Base-by-base conservation (phyloP, 2,888 invertebrate genomes). In the Merodon equestris region DNA sequence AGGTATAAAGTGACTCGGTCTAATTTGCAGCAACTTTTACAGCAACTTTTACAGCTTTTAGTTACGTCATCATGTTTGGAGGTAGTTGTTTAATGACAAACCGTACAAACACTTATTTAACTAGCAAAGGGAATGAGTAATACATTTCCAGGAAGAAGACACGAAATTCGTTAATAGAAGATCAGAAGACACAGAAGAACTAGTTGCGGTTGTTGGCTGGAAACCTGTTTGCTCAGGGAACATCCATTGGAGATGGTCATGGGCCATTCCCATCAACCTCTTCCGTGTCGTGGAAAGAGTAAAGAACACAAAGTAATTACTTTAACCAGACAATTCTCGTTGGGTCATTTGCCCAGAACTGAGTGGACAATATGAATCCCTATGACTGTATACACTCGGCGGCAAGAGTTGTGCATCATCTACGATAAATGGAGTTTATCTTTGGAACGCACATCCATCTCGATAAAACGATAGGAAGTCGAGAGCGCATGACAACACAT, bases 341-440 rank as follows among this genome's bases (percentile, higher is more conserved):
- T 27, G 56, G 42, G 48, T 47, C 61, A 44, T 56, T 50, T 56
- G 47, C 34, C 48, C 13, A 19, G 14, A 19, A 53, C 17, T 54
- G 51, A 40, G 17, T 14, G 48, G 50, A 50, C 42, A 60, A 50
- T 47, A 50, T 40, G 42, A 47, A 27, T 4, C 3, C 27, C 2
- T 7, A 27, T 27, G n/a, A n/a, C n/a, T n/a, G 27, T 27, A 7
- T 4, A 27, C 54, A 56, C 38, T 17, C 7, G 2, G 27, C 40
- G 18, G 9, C 61, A 70, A 61, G 40, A 19, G 58, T 70, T 70
- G 36, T 53, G 63, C 70, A 42, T 64, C 48, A 53, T 64, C 64
- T 58, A 47, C 9, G 57, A 18, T 54, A 36, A 27, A 71, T 70
- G 60, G 58, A 64, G 64, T 18, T 64, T 50, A 38, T 54, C 50